Base-by-base conservation (phyloP, 2,888 invertebrate genomes). In the Cartodere bifasciata region DNA sequence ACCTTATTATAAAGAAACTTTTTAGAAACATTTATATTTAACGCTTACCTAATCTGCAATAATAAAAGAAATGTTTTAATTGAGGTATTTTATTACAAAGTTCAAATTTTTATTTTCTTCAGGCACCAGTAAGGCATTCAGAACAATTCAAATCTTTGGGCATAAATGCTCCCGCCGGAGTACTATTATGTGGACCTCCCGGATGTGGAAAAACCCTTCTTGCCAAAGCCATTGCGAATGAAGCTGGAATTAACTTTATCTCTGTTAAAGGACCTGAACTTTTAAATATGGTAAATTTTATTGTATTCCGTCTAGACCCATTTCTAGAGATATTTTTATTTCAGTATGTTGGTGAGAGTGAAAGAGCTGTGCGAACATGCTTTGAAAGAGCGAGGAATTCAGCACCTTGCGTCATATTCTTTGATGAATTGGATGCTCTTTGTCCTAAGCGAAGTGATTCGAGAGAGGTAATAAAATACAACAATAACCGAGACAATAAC, bases 181-280 rank as follows among this genome's bases (percentile, higher is more conserved):
- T 98, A 3, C 60, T 98, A 35, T 65, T 98, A 2, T 95, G 91
- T 57, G 97, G 98, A 0, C 98, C 98, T 4, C 97, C 97, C 4
- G 97, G 97, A 31, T 87, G 87, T 54, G 87, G 87, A 28, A 98
- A 98, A 66, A 98, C 98, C 0, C 65, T 98, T 15, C 62, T 98
- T 29, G 98, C 97, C 2, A 98, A 98, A 67, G 98, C 97, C 13
- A 80, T 98, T 21, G 97, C 98, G 1, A 97, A 97, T 63, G 97
- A 98, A 63, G 91, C 95, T 21, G 94, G 94, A 16, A 87, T 98
- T 22, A 98, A 97, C 63, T 98, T 98, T 48, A 92, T 98, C 47
- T 92, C 94, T 4, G 94, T 98, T 1, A 98, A 97, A 64, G 98
- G 98, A 10, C 97, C 98, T 1, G 98, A 98, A 61, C 62, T 98